Evolutionary conservation across 2,888 invertebrate genomes (phyloP).

Genomic region (Lutraria lutraria): DNA sequence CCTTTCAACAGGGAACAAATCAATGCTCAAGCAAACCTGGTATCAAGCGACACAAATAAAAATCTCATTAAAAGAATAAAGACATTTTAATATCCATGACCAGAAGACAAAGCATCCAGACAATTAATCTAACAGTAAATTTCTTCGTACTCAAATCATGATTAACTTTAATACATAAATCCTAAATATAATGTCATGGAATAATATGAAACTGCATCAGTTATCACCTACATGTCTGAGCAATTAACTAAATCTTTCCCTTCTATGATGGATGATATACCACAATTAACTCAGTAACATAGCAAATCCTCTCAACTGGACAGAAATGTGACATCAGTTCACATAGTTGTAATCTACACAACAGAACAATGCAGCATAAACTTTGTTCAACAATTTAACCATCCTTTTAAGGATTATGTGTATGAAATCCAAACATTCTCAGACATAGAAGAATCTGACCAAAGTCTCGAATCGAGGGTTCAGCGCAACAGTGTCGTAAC

Average conservation of each 20-base stretch:
- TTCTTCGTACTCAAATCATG: not conserved
- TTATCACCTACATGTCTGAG: not conserved
- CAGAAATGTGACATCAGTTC: constrained; percentile 1
- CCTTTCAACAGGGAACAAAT: not conserved
- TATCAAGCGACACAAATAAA: not conserved
- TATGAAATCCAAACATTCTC: too few relatives aligned
- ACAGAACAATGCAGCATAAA: constrained; percentile 6
- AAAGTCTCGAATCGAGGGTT: too few relatives aligned
- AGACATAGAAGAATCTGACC: too few relatives aligned
- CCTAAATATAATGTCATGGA: not conserved
- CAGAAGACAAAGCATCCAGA: not conserved
- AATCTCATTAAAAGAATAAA: constrained; percentile 2
- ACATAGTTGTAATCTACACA: constrained; percentile 6
- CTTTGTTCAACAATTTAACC: not conserved
- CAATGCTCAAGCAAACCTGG: not conserved
- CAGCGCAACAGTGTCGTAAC: too few relatives aligned
- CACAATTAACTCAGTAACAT: not conserved
- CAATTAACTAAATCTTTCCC: not conserved
- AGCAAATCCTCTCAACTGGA: not conserved
- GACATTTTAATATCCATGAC: not conserved
- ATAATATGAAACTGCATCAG: not conserved
- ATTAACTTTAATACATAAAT: not conserved
- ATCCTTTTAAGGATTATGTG: too few relatives aligned
- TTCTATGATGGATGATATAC: not conserved
- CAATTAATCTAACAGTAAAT: not conserved